Percentiles rank a stretch among this genome's conserved stretches.
Evolutionary conservation across 2,113 vertebrate species (phyloP).

Genomic region (Corynorhinus townsendii): DNA sequence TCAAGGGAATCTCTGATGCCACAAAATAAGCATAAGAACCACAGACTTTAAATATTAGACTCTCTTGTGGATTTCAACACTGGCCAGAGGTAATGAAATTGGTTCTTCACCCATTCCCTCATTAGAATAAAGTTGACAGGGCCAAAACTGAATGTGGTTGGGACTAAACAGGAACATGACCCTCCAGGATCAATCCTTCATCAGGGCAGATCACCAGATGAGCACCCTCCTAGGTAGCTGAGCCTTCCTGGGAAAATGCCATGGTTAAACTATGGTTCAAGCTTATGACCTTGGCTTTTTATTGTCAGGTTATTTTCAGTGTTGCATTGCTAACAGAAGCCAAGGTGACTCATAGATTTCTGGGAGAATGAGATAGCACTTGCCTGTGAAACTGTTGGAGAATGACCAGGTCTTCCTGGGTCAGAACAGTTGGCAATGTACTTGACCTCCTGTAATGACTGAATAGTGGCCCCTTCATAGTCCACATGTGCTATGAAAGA

Average conservation of each 20-base stretch:
- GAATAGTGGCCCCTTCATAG: neutral
- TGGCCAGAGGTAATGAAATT: neutral
- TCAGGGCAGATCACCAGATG: neutral
- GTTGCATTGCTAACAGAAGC: neutral
- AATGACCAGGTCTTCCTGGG: neutral
- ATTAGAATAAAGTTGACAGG: neutral
- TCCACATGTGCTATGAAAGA: neutral
- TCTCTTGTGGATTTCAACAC: neutral
- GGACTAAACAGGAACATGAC: neutral
- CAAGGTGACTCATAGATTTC: neutral
- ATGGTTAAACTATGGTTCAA: neutral
- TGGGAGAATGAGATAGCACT: neutral
- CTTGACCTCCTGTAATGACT: neutral
- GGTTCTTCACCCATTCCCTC: neutral
- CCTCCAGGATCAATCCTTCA: neutral
- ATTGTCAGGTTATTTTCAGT: neutral
- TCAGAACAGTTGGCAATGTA: neutral
- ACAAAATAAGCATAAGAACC: neutral
- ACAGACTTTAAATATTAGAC: neutral
- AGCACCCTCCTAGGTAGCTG: neutral
- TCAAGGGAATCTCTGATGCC: neutral
- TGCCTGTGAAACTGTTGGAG: neutral
- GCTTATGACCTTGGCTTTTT: neutral
- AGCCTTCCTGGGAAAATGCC: neutral
- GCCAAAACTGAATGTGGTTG: too few species aligned